phyloP scores from a whole-genome alignment of 2,888 invertebrate genomes.

The Sipha maydis region DNA sequence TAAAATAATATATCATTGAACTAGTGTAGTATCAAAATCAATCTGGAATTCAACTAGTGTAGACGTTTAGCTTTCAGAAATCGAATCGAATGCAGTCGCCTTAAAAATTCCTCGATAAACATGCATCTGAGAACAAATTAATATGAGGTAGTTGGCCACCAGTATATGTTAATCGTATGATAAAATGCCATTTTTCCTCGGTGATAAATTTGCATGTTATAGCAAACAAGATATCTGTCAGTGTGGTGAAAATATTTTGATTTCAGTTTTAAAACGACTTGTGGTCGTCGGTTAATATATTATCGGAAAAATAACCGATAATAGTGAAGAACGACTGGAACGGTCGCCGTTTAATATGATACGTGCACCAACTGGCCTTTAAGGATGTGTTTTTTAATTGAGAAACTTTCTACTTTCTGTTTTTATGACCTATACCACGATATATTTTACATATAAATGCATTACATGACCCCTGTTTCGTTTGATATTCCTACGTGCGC shows the following conservation, averaged over 20 bases:
- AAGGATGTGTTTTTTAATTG: constrained; percentile 66
- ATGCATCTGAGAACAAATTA: too few species aligned
- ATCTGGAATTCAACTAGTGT: too few species aligned
- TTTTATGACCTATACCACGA: not conserved
- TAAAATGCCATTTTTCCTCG: too few species aligned
- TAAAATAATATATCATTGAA: too few species aligned
- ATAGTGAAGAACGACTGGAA: not conserved
- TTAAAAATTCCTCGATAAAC: too few species aligned
- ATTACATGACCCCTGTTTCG: not conserved
- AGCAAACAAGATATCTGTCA: too few species aligned
- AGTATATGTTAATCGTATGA: too few species aligned
- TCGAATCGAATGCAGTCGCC: too few species aligned
- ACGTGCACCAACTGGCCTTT: not conserved
- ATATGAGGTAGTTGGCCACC: too few species aligned
- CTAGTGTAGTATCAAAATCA: too few species aligned
- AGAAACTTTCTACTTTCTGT: not conserved
- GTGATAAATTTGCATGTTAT: too few species aligned
- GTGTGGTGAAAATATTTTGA: not conserved
- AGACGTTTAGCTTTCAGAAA: too few species aligned
- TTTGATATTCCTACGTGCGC: not conserved
- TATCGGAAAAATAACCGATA: not conserved
- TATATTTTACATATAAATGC: not conserved
- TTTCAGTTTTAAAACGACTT: not conserved
- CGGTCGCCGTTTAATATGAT: not conserved
- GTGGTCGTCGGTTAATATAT: not conserved